Evolutionary conservation across 2,888 invertebrate species (phyloP), one percentile per base, ranked within the genome.

Genomic region (Andricus quercusramuli): DNA sequence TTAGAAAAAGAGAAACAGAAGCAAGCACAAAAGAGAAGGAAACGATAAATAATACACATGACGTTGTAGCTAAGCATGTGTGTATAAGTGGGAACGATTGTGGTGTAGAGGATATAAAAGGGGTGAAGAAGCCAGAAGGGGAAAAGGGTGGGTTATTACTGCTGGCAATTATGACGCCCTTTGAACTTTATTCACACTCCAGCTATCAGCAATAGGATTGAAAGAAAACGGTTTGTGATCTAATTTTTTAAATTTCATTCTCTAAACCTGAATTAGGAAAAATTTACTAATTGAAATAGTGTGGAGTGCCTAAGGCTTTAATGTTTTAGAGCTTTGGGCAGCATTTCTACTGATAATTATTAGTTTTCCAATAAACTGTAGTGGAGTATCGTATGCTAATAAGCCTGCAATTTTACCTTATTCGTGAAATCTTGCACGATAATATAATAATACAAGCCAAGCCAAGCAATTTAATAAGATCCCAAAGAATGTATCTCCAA

Each of bases 151-250:
- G 80, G 78, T 84, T 83, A 85, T 87, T 86, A 87, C 86, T 85
- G 86, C 83, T 79, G 84, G 85, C 86, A 89, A 89, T 89, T 88
- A 89, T 86, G 85, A 84, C 85, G 80, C 85, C 82, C 88, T 89
- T 88, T 88, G 88, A 88, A 79, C 83, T 86, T 47, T 66, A 62
- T 62, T 62, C 25, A 25, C 62, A 62, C 62, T 62, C 25, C 13
- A 15, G 25, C 47, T 47, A 47, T 47, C 47, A 47, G 15, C 4
- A 47, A 47, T 4, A 47, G 4, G 47, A 47, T 47, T 47, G 47
- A 47, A 47, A 17, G 4, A 47, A 47, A 47, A 44, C 4, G 47
- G 47, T 47, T 47, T 17, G 47, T 15, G 47, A 47, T 47, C 3
- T 47, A 15, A 15, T 47, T 47, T 47, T 47, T 47, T 3, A 15